Evolutionary conservation across 2,888 invertebrate genomes (phyloP).

Genomic region (Prosopocoilus inquinatus): DNA sequence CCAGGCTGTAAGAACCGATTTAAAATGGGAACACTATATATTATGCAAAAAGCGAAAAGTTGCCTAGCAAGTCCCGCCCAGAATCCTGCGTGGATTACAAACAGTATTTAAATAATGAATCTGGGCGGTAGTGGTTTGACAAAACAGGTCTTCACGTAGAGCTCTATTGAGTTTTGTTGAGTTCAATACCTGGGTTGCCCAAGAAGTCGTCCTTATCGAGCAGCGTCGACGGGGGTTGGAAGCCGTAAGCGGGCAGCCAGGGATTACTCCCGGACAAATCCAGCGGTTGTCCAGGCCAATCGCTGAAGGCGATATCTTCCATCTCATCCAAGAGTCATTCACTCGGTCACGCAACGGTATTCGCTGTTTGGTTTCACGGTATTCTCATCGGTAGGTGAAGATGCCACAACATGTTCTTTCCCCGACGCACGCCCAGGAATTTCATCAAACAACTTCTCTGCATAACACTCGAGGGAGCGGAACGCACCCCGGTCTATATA

Average conservation of each 20-base stretch:
- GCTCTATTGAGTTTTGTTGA: no score
- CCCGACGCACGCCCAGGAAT: slow-evolving; percentile 5
- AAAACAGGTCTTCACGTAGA: no score
- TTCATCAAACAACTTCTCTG: not conserved
- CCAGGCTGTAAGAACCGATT: no score
- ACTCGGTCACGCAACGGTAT: slow-evolving; percentile 40
- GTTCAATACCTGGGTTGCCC: slow-evolving; percentile 59
- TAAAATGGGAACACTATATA: no score
- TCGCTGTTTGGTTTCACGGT: slow-evolving; percentile 10
- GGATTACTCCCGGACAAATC: slow-evolving; percentile 64
- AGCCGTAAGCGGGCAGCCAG: slow-evolving; percentile 79
- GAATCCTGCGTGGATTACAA: no score
- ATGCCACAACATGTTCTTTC: slow-evolving; percentile 3
- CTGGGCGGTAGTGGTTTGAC: no score
- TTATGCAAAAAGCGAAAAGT: no score
- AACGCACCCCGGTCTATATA: not conserved
- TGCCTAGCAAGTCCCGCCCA: no score
- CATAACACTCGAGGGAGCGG: not conserved
- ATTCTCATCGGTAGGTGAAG: slow-evolving; percentile 10
- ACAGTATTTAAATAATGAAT: no score
- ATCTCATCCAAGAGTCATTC: slow-evolving; percentile 44
- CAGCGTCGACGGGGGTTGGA: slow-evolving; percentile 61
- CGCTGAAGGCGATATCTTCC: slow-evolving; percentile 64
- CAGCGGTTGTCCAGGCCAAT: slow-evolving; percentile 63
- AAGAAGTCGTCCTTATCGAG: slow-evolving; percentile 61